Conservation (phyloP, 2,113 vertebrate species). For the Variabilichromis moorii region DNA sequence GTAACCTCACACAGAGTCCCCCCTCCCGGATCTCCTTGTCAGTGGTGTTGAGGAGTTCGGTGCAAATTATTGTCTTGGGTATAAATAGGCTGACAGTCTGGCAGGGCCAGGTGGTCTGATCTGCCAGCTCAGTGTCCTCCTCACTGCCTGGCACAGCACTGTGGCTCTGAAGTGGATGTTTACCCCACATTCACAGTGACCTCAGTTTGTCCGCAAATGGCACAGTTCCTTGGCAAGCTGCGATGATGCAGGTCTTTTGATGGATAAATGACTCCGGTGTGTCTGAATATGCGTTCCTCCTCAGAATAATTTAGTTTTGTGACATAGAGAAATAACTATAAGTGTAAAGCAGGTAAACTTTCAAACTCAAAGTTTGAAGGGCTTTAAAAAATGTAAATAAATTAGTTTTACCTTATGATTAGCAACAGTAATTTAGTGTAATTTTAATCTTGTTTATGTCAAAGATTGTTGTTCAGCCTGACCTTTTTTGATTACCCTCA, state of each 20-base stretch:
- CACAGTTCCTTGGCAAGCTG: slow-evolving; percentile 25
- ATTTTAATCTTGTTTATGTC: not conserved
- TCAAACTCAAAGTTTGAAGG: not conserved
- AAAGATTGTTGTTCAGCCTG: not conserved
- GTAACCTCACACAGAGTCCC: not conserved
- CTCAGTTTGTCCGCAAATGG: slow-evolving; percentile 37
- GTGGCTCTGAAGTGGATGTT: slow-evolving; percentile 36
- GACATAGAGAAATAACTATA: not conserved
- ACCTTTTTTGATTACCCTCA: not conserved
- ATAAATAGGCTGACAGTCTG: slow-evolving; percentile 56
- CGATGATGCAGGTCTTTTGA: not conserved
- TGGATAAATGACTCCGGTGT: not conserved
- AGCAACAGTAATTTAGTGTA: not conserved
- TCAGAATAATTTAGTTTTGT: not conserved
- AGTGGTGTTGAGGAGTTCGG: not conserved
- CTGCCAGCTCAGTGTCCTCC: slow-evolving; percentile 36
- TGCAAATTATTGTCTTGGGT: slow-evolving; percentile 50
- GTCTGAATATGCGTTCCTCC: not conserved
- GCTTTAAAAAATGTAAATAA: not conserved
- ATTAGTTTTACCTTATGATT: not conserved
- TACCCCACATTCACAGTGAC: slow-evolving; percentile 26
- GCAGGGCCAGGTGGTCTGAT: slow-evolving; percentile 50
- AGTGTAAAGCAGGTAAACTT: not conserved
- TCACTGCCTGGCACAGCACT: slow-evolving; percentile 11
- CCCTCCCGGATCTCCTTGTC: slow-evolving; percentile 20